A percentile compares a stretch with the other conserved stretches of the same genome.
phyloP scores from a whole-genome alignment of 2,113 vertebrate genomes.

The Syngnathoides biaculeatus region DNA sequence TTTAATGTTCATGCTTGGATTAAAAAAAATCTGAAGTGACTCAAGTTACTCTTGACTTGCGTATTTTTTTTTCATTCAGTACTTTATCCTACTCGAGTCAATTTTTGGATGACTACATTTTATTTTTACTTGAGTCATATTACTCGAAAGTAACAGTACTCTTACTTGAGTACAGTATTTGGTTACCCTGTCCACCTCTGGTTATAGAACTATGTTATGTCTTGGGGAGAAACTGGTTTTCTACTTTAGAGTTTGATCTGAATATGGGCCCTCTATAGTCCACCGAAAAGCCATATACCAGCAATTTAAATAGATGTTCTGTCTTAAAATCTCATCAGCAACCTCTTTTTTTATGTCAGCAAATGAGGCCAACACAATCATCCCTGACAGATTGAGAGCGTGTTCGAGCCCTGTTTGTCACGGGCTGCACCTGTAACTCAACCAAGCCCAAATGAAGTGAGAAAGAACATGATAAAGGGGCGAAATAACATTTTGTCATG shows the following conservation, averaged over 20 bases:
- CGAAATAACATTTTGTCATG: slow-evolving; percentile 42
- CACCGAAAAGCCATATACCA: slow-evolving; percentile 37
- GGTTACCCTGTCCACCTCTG: no score
- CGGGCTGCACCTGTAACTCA: slow-evolving; percentile 65
- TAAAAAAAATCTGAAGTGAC: no score
- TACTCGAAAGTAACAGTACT: no score
- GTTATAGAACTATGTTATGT: not conserved
- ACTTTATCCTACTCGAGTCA: no score
- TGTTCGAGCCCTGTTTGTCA: slow-evolving; percentile 63
- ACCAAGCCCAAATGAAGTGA: slow-evolving; percentile 31
- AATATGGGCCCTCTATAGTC: slow-evolving; percentile 8
- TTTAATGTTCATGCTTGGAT: no score
- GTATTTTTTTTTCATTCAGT: no score
- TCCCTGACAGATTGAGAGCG: slow-evolving; percentile 70
- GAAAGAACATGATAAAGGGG: slow-evolving; percentile 24
- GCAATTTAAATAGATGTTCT: slow-evolving; percentile 53
- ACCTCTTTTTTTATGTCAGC: slow-evolving; percentile 42
- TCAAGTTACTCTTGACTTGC: no score
- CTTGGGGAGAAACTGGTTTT: not conserved
- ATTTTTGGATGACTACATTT: no score
- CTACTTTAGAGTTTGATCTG: not conserved
- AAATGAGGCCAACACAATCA: slow-evolving; percentile 69
- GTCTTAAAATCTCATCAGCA: slow-evolving; percentile 55
- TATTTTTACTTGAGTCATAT: no score
- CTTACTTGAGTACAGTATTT: no score